Conservation (phyloP, 2,888 invertebrate species). For the Caenorhabditis sp. region DNA sequence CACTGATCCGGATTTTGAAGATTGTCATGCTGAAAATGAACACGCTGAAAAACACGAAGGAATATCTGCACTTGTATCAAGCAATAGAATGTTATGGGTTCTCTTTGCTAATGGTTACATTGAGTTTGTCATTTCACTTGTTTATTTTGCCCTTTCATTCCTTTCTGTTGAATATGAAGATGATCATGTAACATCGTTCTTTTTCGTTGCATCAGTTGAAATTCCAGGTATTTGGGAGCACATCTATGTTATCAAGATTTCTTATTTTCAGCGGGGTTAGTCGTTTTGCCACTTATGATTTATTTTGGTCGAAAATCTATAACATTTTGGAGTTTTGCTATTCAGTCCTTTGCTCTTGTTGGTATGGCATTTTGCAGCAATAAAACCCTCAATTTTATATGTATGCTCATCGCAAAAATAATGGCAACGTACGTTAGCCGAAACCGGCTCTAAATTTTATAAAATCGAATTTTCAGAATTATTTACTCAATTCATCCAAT, state of each 20-base stretch:
- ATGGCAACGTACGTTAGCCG: constrained; percentile 23
- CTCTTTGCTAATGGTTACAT: constrained; percentile 35
- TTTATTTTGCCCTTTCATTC: constrained; percentile 38
- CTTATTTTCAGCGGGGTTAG: constrained; percentile 23
- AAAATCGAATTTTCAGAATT: constrained; percentile 20
- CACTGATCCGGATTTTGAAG: constrained; percentile 17
- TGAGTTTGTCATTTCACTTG: constrained; percentile 38
- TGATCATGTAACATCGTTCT: constrained; percentile 23
- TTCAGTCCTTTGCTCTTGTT: constrained; percentile 19
- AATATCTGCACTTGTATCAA: constrained; percentile 4
- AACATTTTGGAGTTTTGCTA: constrained; percentile 13
- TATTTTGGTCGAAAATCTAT: constrained; percentile 22
- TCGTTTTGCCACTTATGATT: constrained; percentile 35
- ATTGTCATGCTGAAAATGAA: constrained; percentile 18
- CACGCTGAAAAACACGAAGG: constrained; percentile 28
- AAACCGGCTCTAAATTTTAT: not conserved
- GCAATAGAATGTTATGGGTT: constrained; percentile 20
- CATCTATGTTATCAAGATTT: not conserved
- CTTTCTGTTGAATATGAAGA: constrained; percentile 24
- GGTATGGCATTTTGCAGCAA: constrained; percentile 2
- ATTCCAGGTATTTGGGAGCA: constrained; percentile 32
- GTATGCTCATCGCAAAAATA: constrained; percentile 27
- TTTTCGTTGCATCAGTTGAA: constrained; percentile 26
- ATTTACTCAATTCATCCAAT: constrained; percentile 42
- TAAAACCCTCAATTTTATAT: constrained; percentile 7